These are phyloP conservation scores for Channa striata DNA, from an alignment of 2,797 vertebrate genomes.

Conservation along the genomic window DNA sequence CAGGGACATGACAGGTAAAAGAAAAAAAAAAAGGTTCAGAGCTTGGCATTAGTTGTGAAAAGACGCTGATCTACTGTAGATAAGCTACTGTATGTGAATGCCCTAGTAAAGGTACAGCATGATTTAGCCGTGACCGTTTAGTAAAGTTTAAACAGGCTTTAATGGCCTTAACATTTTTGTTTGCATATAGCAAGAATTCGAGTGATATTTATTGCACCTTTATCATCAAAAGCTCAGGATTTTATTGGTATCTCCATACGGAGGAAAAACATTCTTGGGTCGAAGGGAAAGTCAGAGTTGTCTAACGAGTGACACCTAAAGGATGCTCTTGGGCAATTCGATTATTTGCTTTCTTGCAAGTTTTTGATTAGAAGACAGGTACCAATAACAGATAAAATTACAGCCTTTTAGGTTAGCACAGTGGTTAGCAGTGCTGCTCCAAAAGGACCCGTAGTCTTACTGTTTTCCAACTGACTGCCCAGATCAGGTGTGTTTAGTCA, in stretches of 20 bases:
- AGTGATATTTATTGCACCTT: constrained; percentile 51
- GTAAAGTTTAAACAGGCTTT: constrained; percentile 21
- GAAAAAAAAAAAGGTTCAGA: constrained; percentile 6
- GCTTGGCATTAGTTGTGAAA: constrained; percentile 14
- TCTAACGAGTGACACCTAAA: neutral
- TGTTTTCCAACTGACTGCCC: too few relatives aligned
- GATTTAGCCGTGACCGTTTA: constrained; percentile 5
- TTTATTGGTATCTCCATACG: constrained; percentile 32
- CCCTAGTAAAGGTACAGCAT: constrained; percentile 15
- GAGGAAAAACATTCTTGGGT: constrained; percentile 67
- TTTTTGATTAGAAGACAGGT: too few relatives aligned
- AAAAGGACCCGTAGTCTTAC: too few relatives aligned
- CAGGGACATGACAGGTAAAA: constrained; percentile 5
- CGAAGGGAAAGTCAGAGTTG: constrained; percentile 16
- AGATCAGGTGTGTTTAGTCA: too few relatives aligned
- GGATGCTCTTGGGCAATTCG: neutral
- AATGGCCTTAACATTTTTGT: constrained; percentile 12
- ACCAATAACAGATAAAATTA: too few relatives aligned
- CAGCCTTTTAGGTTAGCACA: too few relatives aligned
- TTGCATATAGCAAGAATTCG: constrained; percentile 33
- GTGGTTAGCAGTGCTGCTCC: too few relatives aligned
- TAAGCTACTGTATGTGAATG: constrained; percentile 28
- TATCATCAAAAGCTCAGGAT: constrained; percentile 35
- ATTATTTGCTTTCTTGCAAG: neutral
- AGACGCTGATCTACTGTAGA: constrained; percentile 20